phyloP scores from a whole-genome alignment of 2,888 invertebrate genomes.

The Alloscopus bannaensis region DNA sequence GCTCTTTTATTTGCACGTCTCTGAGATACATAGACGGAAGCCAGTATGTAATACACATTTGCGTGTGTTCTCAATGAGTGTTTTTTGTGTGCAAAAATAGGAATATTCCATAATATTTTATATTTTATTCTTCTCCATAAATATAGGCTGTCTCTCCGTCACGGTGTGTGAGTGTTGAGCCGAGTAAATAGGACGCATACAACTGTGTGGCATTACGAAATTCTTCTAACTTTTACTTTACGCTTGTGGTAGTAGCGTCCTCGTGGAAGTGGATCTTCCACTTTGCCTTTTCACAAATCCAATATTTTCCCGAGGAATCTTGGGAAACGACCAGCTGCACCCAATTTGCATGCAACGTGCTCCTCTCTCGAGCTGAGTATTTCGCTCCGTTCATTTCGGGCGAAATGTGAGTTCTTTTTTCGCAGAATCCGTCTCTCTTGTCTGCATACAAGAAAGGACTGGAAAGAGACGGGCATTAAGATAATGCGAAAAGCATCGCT shows the following conservation, averaged over 20 bases:
- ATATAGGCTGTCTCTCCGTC: no score
- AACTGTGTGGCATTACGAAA: no score
- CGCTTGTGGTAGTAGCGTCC: not conserved
- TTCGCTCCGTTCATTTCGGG: not conserved
- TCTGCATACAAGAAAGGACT: constrained; percentile 23
- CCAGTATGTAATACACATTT: no score
- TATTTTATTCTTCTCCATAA: constrained; percentile 17
- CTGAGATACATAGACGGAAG: no score
- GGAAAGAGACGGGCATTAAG: constrained; percentile 38
- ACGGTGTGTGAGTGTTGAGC: no score
- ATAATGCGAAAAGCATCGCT: constrained; percentile 40
- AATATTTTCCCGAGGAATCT: constrained; percentile 16
- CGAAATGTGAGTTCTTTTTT: not conserved
- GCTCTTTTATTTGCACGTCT: no score
- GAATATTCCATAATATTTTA: no score
- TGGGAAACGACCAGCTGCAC: constrained; percentile 51
- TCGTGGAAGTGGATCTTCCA: constrained; percentile 23
- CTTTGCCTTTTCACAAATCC: constrained; percentile 16
- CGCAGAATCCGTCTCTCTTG: constrained; percentile 1
- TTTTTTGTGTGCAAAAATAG: no score
- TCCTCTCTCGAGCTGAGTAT: not conserved
- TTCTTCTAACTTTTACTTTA: no score
- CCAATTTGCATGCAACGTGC: constrained; percentile 57
- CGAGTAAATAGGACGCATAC: no score
- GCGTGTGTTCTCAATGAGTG: no score